Evolutionary conservation across 2,888 invertebrate genomes (phyloP).

Genomic region (Cantharis rufa): DNA sequence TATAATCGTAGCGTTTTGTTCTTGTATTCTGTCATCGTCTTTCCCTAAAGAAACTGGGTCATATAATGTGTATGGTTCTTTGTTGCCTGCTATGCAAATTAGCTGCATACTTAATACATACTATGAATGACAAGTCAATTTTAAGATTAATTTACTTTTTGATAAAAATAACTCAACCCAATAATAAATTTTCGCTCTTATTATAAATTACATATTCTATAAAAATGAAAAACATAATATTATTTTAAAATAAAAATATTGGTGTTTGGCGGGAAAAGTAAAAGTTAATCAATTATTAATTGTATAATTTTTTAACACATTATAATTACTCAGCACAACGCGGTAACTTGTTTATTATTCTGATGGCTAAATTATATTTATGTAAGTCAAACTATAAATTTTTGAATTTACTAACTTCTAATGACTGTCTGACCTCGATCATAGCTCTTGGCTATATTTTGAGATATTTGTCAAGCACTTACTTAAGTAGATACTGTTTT

Average conservation of each 20-base stretch:
- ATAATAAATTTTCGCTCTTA: background rate
- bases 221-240: background rate
- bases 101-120: too few relatives aligned
- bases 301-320: background rate
- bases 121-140: background rate
- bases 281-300: background rate
- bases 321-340: background rate
- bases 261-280: background rate
- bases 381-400: background rate
- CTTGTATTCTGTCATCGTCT: background rate
- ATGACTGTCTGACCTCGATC: background rate
- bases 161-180: too few relatives aligned
- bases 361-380: background rate
- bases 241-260: background rate
- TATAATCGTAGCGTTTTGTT: background rate
- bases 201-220: background rate
- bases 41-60: background rate
- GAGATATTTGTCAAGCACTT: background rate
- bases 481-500: background rate
- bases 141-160: background rate
- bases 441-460: background rate
- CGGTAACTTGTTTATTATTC: background rate
- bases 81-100: background rate
- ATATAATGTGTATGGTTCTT: background rate
- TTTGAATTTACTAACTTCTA: background rate